Base-by-base conservation (phyloP, 2,797 vertebrate species). In the Iguana delicatissima region DNA sequence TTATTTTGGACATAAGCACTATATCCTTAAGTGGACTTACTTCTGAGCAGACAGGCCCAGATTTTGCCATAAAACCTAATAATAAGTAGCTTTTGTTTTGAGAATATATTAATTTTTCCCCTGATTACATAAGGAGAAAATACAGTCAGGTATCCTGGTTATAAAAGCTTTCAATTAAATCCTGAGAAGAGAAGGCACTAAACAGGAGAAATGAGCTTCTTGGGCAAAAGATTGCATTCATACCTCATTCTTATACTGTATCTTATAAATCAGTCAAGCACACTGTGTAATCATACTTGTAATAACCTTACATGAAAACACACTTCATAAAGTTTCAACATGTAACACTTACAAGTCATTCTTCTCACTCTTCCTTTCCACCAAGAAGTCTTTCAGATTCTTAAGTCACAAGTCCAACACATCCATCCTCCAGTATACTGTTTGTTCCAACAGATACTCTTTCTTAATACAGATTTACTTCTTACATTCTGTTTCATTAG, bases 131-230 rank as follows among this genome's bases (percentile, higher is more conserved):
- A 55, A 57, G 32, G 35, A 52, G 32, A 29, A 80, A 80, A 50
- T 50, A 62, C 50, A 72, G 50, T 73, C 42, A 69, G 29, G 4
- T 77, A 46, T 42, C 72, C 83, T 29, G 4, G 9, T 89, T 84
- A 69, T 32, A 69, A 69, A 69, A 32, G 67, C 29, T 69, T 69
- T 69, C 29, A 32, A 69, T 80, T 72, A 84, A 86, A 84, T 72
- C 85, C 64, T 79, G 85, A 89, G 84, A 83, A 85, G 14, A 91
- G 38, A 35, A 88, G 46, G 82, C 64, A 26, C 80, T 55, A n/a
- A 26, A 76, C 67, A 24, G 38, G 16, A 32, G 67, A 85, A 67
- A 55, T 38, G 46, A 88, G 64, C 38, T 50, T 73, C 55, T 26
- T 69, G 29, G 18, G 38, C 38, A 76, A 83, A 81, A 84, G 52